Percentiles rank a stretch among this genome's conserved stretches.
phyloP scores from a whole-genome alignment of 1,140 invertebrate genomes.

The Drosophila teissieri region DNA sequence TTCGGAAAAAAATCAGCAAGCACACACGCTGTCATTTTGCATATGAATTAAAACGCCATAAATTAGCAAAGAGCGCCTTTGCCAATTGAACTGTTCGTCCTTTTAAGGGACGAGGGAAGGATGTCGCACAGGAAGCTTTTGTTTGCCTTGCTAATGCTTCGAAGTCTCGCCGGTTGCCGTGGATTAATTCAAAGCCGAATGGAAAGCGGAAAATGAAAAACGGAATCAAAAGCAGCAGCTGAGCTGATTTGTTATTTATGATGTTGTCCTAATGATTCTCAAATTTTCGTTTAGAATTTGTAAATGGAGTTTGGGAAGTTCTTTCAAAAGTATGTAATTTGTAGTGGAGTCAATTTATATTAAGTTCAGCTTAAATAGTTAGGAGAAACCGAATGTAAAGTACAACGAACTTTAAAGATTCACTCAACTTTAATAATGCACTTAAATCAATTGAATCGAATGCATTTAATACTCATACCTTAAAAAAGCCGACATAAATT shows the following conservation, averaged over 20 bases:
- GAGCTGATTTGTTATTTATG: constrained; percentile 79
- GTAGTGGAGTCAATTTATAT: not conserved
- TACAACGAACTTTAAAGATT: constrained; percentile 2
- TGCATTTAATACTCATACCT: not conserved
- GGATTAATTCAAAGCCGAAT: constrained; percentile 31
- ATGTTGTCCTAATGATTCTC: constrained; percentile 69
- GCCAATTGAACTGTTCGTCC: constrained; percentile 48
- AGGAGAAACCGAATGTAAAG: too few relatives aligned
- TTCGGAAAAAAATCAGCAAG: constrained; percentile 14
- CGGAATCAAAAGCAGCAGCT: constrained; percentile 13
- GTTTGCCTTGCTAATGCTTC: constrained; percentile 62
- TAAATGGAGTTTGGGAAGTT: not conserved
- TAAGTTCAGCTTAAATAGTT: not conserved
- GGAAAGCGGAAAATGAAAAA: constrained; percentile 27
- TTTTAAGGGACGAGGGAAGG: constrained; percentile 4
- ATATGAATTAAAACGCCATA: constrained; percentile 84
- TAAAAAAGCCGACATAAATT: constrained; percentile 55
- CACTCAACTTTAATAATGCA: constrained; percentile 11
- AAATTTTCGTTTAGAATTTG: constrained; percentile 19
- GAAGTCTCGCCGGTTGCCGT: constrained; percentile 33
- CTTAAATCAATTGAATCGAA: constrained; percentile 11
- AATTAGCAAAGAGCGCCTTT: constrained; percentile 66
- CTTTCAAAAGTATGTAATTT: constrained; percentile 7
- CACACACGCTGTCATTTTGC: constrained; percentile 56
- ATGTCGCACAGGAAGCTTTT: constrained; percentile 37